Base-by-base conservation (phyloP, 2,113 vertebrate genomes). In the Petroica traversi region DNA sequence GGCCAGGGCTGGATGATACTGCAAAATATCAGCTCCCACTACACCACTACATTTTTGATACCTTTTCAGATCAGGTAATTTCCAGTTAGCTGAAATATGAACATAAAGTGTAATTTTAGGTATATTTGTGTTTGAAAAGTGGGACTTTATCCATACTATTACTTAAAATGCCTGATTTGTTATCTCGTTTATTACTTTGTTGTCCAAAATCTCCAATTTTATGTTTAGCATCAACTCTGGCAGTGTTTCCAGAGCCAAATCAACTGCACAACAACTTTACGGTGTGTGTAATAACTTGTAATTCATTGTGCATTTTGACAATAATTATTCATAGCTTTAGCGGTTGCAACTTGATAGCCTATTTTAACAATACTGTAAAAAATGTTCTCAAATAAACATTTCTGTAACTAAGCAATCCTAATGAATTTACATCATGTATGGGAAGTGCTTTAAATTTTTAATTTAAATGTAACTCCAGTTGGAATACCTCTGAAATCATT, bases 401-500 rank as follows among this genome's bases (percentile, higher is more conserved):
- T 73, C 82, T 67, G 55, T 79, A 89, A 51, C 71, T 81, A 82
- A 86, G 81, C 52, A 71, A 89, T 93, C 57, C n/a, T 74, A 54
- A 62, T 43, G 38, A 62, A 92, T 94, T 88, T 93, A 82, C 51
- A 82, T 90, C 71, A n/a, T 55, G 33, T 59, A 25, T 57, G 43
- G 46, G 57, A 87, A 85, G 45, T 76, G 29, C 38, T 40, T 77
- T 80, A 91, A 46, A 86, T 89, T 95, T 94, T 89, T 76, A 92
- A 95, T 96, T 95, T 92, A 62, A 92, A 82, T 82, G 40, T 84
- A 92, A 58, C 36, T 89, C 81, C 25, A 0, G 4, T 87, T 43
- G 43, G 36, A 92, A 25, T 88, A 86, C 23, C 23, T 93, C 89
- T 63, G 76, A 94, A 95, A 92, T 94, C 49, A 71, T 76, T 84